phyloP scores from a whole-genome alignment of 1,140 invertebrate genomes.

The Agraylea sexmaculata region DNA sequence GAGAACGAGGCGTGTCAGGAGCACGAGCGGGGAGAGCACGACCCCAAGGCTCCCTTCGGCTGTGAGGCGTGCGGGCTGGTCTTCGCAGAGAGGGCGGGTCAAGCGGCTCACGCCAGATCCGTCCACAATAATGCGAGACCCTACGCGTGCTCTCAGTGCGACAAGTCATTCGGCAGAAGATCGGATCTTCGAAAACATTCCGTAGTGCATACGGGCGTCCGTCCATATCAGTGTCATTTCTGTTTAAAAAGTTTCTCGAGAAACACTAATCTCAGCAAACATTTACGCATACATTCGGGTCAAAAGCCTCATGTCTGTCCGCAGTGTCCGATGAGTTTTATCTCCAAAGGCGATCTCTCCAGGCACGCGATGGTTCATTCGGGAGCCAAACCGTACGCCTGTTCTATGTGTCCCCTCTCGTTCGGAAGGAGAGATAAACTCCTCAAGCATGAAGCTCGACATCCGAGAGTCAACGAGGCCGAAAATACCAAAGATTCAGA shows the following conservation, averaged over 20 bases:
- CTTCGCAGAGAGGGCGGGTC: conserved; percentile 41
- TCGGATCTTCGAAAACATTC: conserved; percentile 56
- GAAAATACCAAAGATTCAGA: conserved; percentile 21
- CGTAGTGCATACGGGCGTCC: conserved; percentile 59
- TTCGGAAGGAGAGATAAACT: conserved; percentile 53
- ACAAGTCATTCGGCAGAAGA: conserved; percentile 48
- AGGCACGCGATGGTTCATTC: conserved; percentile 58
- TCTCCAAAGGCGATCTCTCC: conserved; percentile 54
- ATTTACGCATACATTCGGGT: conserved; percentile 62
- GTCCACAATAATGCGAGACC: conserved; percentile 52
- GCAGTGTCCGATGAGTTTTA: conserved; percentile 60
- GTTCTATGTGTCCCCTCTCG: conserved; percentile 51
- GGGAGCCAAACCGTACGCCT: conserved; percentile 56
- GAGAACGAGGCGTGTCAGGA: conserved; percentile 42
- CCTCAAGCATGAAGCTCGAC: conserved; percentile 45
- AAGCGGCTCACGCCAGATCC: conserved; percentile 47
- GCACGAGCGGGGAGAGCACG: conserved; percentile 45
- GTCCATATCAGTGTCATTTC: conserved; percentile 52
- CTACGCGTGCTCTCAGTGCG: conserved; percentile 51
- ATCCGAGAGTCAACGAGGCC: conserved; percentile 23
- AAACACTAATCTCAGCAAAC: conserved; percentile 76
- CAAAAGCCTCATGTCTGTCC: conserved; percentile 59
- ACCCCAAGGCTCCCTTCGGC: conserved; percentile 42
- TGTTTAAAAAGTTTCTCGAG: conserved; percentile 57
- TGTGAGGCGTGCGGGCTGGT: conserved; percentile 46